Conservation (phyloP, 2,113 vertebrate genomes). For the Ariopsis seemanni region DNA sequence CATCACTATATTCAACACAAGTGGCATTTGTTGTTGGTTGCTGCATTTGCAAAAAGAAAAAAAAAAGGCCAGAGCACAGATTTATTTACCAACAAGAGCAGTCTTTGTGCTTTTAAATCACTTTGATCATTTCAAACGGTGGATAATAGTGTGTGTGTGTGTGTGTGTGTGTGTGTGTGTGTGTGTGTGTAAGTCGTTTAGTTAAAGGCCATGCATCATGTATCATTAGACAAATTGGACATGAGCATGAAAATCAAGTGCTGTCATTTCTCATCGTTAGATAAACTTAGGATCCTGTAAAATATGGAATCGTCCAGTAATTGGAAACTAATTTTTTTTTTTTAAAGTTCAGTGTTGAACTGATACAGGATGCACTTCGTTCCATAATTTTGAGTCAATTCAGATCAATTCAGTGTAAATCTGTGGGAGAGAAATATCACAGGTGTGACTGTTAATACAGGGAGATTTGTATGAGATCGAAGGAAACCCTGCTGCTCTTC, state of each 20-base stretch:
- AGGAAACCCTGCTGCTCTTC: no score
- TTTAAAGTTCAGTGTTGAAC: no score
- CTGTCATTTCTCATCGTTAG: not conserved
- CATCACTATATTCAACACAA: slow-evolving; percentile 15
- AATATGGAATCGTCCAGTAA: no score
- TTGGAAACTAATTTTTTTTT: no score
- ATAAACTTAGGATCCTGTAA: not conserved
- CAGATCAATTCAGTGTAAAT: no score
- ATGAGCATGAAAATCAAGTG: not conserved
- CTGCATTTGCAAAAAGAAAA: not conserved
- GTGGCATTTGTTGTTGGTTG: slow-evolving; percentile 7
- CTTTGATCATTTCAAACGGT: not conserved
- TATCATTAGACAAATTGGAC: not conserved
- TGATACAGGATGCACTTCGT: no score
- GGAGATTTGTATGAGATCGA: no score
- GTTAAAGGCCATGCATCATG: not conserved
- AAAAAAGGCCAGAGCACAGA: not conserved
- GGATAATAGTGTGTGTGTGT: not conserved
- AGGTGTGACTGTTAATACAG: no score
- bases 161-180: accelerated
- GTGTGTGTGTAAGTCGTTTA: accelerated
- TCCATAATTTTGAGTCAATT: no score
- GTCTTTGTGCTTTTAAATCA: not conserved
- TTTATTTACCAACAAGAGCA: not conserved
- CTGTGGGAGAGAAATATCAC: no score